Base-by-base conservation (phyloP, 2,888 invertebrate species). In the Acrobasis suavella region DNA sequence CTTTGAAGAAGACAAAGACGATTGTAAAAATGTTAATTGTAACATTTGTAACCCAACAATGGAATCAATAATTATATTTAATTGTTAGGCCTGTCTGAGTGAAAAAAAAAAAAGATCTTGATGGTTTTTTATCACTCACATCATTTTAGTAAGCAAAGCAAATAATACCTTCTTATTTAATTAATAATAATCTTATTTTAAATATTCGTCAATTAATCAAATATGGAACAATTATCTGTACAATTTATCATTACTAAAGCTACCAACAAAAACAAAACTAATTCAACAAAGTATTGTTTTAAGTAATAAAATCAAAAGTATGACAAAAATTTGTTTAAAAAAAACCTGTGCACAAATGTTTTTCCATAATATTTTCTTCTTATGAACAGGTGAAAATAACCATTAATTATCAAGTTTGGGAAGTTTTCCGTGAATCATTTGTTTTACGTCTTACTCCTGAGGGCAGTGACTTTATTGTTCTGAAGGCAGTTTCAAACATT, bases 311-410 rank as follows among this genome's bases (percentile, higher is more conserved):
- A 32, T 32, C 2, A 32, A 32, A 7, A 32, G 7, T 32, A 32
- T 32, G 22, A 2, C 3, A 22, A 32, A 6, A 32, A 32, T 5
- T 32, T 32, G 5, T 5, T 39, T 5, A 10, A 39, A 39, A 10
- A 39, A 9, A 9, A 39, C 9, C 12, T 42, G 10, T 42, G 32
- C 14, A 10, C 39, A 10, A 42, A 42, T 42, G 12, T 42, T 42
- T 42, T 8, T 39, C 10, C 6, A 9, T 10, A 42, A 42, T 3
- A 14, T 14, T 46, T 46, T 12, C 52, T 52, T 14, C 12, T 14
- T n/a, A n/a, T n/a, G n/a, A 16, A 52, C 49, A 59, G 59, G 59
- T 59, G 59, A 59, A 59, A 49, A 50, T 15, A 32, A 37, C 50
- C 50, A 37, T 59, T 50, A 50, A 59, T 59, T 59, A 59, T 16